Percentiles rank a stretch among this genome's conserved stretches.
Conservation (phyloP, 1,140 invertebrate species). For the Drosophila pseudoobscura region DNA sequence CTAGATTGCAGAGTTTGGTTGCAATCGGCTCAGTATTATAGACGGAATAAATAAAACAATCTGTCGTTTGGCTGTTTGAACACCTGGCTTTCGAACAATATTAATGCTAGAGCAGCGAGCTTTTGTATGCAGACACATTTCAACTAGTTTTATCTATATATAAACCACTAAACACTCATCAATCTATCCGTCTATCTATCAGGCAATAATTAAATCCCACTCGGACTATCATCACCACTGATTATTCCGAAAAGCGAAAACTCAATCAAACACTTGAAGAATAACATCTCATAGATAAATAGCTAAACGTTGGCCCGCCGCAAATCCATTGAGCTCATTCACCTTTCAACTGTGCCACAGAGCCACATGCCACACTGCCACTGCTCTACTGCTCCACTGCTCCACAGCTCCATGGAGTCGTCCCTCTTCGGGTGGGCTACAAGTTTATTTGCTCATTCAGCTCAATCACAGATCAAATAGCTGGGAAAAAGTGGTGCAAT, state of each 20-base stretch:
- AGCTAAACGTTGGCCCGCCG: conserved; percentile 13
- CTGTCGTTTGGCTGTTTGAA: no score
- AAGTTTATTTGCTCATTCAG: conserved; percentile 80
- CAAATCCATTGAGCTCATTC: conserved; percentile 50
- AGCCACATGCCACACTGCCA: not conserved
- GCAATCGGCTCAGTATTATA: no score
- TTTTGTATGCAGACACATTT: no score
- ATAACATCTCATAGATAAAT: conserved; percentile 7
- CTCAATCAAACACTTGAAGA: not conserved
- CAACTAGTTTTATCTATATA: no score
- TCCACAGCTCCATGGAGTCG: conserved; percentile 13
- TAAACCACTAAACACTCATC: no score
- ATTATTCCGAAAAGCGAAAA: not conserved
- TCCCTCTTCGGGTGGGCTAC: conserved; percentile 26
- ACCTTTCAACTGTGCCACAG: conserved; percentile 34
- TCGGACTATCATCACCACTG: no score
- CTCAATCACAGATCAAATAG: conserved; percentile 81
- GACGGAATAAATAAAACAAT: no score
- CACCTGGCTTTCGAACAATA: no score
- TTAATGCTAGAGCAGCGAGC: no score
- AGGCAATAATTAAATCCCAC: no score
- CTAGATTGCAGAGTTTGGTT: no score
- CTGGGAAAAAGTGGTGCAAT: conserved; percentile 66
- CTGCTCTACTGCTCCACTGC: conserved; percentile 8
- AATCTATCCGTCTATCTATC: no score